Conservation (phyloP, 2,113 vertebrate genomes). For the Trochalopteron elliotii region DNA sequence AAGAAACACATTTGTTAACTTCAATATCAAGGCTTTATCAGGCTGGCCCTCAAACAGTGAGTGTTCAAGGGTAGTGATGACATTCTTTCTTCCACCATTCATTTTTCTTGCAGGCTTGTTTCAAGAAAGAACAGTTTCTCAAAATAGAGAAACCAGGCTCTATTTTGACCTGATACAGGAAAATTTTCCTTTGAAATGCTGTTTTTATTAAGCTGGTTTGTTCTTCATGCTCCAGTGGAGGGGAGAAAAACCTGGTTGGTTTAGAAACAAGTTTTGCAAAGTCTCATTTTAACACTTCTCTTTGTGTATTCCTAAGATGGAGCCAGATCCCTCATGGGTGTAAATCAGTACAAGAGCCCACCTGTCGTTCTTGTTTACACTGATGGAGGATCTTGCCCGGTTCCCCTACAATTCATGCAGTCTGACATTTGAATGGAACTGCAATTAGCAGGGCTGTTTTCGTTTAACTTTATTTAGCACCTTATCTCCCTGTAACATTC, state of each 20-base stretch:
- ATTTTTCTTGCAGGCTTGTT: not conserved
- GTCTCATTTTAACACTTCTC: not conserved
- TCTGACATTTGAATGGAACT: constrained; percentile 25
- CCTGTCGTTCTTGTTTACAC: not conserved
- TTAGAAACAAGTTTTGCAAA: not conserved
- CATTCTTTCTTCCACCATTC: not conserved
- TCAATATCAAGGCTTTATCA: not conserved
- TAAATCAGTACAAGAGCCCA: not conserved
- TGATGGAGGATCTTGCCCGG: not conserved
- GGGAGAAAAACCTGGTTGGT: accelerated
- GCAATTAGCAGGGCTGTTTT: constrained; percentile 45
- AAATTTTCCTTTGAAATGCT: not conserved
- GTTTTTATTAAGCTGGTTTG: not conserved
- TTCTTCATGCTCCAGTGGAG: not conserved
- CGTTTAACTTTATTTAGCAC: constrained; percentile 67
- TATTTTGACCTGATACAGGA: not conserved
- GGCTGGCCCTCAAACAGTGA: not conserved
- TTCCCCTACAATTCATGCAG: not conserved
- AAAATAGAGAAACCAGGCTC: not conserved
- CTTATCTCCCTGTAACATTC: constrained; percentile 63
- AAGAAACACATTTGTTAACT: constrained; percentile 10
- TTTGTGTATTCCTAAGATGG: not conserved
- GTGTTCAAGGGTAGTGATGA: not conserved
- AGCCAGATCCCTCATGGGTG: not conserved
- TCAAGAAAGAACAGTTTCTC: not conserved